Percentiles rank a stretch among this genome's conserved stretches.
phyloP scores from a whole-genome alignment of 2,113 vertebrate genomes.

The Prolemur simus region DNA sequence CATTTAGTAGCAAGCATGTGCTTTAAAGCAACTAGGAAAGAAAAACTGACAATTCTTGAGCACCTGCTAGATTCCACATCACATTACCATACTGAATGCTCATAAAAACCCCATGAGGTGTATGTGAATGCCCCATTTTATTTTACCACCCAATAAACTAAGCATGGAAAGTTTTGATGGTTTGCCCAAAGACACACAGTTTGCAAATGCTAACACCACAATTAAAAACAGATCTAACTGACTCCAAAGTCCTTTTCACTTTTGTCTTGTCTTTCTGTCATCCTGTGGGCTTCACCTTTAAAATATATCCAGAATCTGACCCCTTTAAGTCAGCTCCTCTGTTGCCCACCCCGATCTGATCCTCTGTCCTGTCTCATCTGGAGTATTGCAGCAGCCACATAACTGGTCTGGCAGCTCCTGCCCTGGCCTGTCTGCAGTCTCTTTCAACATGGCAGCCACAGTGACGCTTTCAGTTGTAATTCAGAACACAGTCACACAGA shows the following conservation, averaged over 20 bases:
- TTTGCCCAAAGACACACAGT: not conserved
- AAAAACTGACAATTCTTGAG: not conserved
- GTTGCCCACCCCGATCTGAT: not conserved
- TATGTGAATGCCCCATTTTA: not conserved
- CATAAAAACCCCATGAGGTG: not conserved
- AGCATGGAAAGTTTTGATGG: not conserved
- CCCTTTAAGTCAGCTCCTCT: not conserved
- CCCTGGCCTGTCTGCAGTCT: not conserved
- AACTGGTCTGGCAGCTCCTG: not conserved
- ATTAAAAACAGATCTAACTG: not conserved
- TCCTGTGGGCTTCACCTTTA: not conserved
- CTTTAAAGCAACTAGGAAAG: not conserved
- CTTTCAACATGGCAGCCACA: not conserved
- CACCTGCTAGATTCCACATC: not conserved
- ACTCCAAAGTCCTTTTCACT: not conserved
- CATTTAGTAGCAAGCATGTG: not conserved
- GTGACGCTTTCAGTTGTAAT: not conserved
- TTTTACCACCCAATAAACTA: conserved; percentile 25
- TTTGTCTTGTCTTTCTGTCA: not conserved
- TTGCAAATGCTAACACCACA: not conserved
- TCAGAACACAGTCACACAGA: not conserved
- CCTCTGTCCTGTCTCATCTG: not conserved
- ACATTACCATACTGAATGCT: not conserved
- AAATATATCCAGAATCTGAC: not conserved
- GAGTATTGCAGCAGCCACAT: not conserved